A percentile compares a stretch with the other conserved stretches of the same genome.
Conservation (phyloP, 2,113 vertebrate species). For the Poeciliopsis occidentalis region DNA sequence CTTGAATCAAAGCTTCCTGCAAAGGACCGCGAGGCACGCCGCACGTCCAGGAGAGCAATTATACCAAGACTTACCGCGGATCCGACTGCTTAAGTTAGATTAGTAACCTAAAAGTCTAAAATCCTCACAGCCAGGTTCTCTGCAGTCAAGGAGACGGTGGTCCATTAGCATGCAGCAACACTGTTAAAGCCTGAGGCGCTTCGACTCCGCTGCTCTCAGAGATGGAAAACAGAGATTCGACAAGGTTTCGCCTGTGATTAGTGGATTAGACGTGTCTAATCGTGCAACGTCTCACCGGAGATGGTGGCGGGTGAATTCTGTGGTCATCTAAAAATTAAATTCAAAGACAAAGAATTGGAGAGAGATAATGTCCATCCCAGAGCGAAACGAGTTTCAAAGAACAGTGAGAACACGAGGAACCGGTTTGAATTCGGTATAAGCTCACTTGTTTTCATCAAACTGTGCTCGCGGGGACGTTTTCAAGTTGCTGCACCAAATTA, state of each 20-base stretch:
- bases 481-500: too few relatives aligned
- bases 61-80: not conserved
- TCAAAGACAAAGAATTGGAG: slow-evolving; percentile 1
- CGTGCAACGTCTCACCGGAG: not conserved
- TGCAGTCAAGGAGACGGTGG: slow-evolving; percentile 7
- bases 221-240: slow-evolving; percentile 23
- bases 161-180: slow-evolving; percentile 17
- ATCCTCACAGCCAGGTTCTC: slow-evolving; percentile 11
- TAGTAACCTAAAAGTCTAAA: slow-evolving; percentile 20
- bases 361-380: not conserved
- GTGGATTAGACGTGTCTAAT: slow-evolving; percentile 14
- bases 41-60: too few relatives aligned
- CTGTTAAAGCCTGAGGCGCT: slow-evolving; percentile 4
- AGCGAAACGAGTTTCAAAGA: not conserved
- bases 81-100: slow-evolving; percentile 20
- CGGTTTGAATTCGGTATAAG: too few relatives aligned
- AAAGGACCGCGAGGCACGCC: not conserved
- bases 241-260: slow-evolving; percentile 14
- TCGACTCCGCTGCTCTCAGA: slow-evolving; percentile 13
- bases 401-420: not conserved
- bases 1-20: not conserved
- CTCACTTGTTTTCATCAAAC: too few relatives aligned
- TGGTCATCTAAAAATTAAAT: slow-evolving; percentile 15
- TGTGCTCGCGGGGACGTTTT: too few relatives aligned
- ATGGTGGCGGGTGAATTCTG: slow-evolving; percentile 8